Evolutionary conservation across 2,888 invertebrate genomes (phyloP).

Genomic region (Acanthococcus lagerstroemiae): DNA sequence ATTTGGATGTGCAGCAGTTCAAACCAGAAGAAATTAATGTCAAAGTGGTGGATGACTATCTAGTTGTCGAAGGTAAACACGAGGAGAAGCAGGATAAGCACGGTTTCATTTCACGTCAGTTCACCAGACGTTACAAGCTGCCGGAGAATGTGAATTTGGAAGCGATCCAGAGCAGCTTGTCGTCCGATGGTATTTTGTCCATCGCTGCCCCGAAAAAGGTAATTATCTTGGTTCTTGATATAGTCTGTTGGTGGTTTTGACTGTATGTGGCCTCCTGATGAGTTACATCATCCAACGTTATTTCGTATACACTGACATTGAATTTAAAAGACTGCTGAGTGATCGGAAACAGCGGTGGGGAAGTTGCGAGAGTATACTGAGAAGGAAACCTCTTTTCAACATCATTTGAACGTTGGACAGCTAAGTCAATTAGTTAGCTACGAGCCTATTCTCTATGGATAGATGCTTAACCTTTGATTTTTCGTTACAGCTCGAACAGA

Average conservation of each 20-base stretch:
- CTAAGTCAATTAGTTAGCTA: no score
- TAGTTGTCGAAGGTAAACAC: constrained; percentile 43
- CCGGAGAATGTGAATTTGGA: constrained; percentile 42
- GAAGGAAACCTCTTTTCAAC: no score
- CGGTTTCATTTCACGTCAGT: constrained; percentile 43
- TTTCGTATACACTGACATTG: no score
- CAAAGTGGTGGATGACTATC: constrained; percentile 42
- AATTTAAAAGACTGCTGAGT: no score
- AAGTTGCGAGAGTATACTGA: no score
- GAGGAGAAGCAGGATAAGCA: constrained; percentile 43
- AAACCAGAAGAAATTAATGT: constrained; percentile 43
- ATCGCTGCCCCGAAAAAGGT: constrained; percentile 36
- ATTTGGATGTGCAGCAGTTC: constrained; percentile 43
- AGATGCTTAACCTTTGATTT: not conserved
- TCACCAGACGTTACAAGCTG: constrained; percentile 42
- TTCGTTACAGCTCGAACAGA: not conserved
- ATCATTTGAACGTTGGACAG: no score
- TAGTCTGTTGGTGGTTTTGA: no score
- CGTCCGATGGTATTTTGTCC: constrained; percentile 42
- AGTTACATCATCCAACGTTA: no score
- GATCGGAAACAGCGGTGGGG: no score
- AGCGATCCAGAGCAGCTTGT: constrained; percentile 41
- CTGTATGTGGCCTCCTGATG: no score
- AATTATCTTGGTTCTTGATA: not conserved
- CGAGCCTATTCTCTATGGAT: no score